Percentiles rank a stretch among this genome's conserved stretches.
Evolutionary conservation across 2,113 vertebrate species (phyloP).

Genomic region (Sylvietta virens): DNA sequence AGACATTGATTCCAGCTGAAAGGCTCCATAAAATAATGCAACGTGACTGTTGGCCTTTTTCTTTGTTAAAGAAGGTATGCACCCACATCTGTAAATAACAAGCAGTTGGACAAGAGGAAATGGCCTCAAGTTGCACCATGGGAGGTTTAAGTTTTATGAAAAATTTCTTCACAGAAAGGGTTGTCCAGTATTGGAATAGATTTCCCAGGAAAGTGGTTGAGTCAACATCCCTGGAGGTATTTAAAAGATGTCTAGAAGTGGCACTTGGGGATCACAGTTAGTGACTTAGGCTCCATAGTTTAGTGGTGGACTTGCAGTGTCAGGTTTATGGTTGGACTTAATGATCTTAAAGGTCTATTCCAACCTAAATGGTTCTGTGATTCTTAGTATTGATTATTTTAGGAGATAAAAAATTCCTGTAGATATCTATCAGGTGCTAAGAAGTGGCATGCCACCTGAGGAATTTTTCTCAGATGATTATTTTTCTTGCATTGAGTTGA

Average conservation of each 20-base stretch:
- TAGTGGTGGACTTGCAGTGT: neutral
- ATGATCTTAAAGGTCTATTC: neutral
- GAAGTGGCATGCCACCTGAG: neutral
- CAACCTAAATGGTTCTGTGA: neutral
- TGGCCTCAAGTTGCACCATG: neutral
- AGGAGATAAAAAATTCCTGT: neutral
- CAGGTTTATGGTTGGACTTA: neutral
- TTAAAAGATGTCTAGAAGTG: neutral
- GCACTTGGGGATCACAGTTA: neutral
- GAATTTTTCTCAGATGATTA: neutral
- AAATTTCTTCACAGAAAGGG: neutral
- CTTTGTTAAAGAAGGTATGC: neutral
- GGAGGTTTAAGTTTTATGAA: neutral
- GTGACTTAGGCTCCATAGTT: neutral
- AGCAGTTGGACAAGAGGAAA: neutral
- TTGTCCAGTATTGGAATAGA: neutral
- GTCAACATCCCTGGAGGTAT: neutral
- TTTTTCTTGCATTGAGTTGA: neutral
- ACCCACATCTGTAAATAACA: neutral
- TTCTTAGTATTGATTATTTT: neutral
- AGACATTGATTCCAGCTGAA: neutral
- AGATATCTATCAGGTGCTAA: neutral
- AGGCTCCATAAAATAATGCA: neutral
- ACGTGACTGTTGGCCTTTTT: rapidly evolving
- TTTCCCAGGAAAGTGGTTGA: neutral